These are phyloP conservation scores for Drosophila dunni DNA, from an alignment of 1,140 invertebrate species.

Conservation along the genomic window DNA sequence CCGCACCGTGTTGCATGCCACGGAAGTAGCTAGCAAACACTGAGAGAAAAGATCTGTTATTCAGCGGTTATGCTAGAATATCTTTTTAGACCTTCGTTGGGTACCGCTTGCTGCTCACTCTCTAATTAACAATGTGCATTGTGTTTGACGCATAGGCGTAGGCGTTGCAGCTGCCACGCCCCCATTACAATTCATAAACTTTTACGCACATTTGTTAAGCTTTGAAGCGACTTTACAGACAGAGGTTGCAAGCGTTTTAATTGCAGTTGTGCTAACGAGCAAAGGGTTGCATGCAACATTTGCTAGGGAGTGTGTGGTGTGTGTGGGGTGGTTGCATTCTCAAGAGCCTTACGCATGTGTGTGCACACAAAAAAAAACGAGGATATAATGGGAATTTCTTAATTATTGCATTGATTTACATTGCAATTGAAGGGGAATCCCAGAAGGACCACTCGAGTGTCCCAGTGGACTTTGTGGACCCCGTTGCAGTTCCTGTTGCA, in stretches of 20 bases:
- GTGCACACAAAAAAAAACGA: constrained; percentile 9
- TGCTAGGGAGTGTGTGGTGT: neutral
- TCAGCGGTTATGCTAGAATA: too few species aligned
- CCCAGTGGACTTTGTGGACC: constrained; percentile 25
- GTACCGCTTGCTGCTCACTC: constrained; percentile 16
- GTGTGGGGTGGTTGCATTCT: constrained; percentile 44
- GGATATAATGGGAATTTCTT: constrained; percentile 52
- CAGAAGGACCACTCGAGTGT: constrained; percentile 59
- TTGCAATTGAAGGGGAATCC: constrained; percentile 37
- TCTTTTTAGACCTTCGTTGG: too few species aligned
- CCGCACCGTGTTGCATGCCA: constrained; percentile 27
- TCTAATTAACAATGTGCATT: constrained; percentile 69
- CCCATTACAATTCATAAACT: constrained; percentile 67
- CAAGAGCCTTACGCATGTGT: constrained; percentile 68
- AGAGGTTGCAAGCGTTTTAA: constrained; percentile 51
- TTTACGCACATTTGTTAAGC: constrained; percentile 81
- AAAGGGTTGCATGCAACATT: constrained; percentile 21
- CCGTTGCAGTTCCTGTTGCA: neutral
- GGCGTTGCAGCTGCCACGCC: constrained; percentile 31
- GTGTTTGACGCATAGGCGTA: constrained; percentile 3
- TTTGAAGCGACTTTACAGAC: constrained; percentile 5
- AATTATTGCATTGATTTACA: constrained; percentile 81
- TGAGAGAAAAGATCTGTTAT: neutral
- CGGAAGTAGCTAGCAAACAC: constrained; percentile 28
- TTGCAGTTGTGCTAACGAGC: constrained; percentile 76